Evolutionary conservation across 2,113 vertebrate genomes (phyloP).

Genomic region (Rhinoptilus africanus): DNA sequence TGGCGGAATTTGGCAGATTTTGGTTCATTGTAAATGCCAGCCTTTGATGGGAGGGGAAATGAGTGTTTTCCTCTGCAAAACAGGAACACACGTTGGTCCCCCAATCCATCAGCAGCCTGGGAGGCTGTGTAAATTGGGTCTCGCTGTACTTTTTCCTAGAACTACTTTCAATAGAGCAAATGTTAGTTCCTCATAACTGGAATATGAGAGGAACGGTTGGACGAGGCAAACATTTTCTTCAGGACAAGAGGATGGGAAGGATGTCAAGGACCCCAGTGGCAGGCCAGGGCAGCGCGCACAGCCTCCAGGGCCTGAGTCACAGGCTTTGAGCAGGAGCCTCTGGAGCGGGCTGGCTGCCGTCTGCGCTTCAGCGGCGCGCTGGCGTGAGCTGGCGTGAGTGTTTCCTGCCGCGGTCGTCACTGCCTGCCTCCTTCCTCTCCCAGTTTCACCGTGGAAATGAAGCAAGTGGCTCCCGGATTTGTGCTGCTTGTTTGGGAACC

Average conservation of each 20-base stretch:
- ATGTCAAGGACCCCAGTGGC: not conserved
- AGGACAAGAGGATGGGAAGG: not conserved
- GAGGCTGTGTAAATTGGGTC: not conserved
- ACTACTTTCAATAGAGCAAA: not conserved
- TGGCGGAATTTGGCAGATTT: constrained; percentile 29
- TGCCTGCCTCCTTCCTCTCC: not conserved
- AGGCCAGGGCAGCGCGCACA: not conserved
- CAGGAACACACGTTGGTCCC: not conserved
- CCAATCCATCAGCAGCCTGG: not conserved
- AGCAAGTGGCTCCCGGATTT: not conserved
- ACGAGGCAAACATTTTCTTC: not conserved
- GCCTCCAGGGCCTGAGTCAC: not conserved
- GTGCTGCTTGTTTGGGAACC: not conserved
- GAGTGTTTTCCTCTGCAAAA: constrained; percentile 34
- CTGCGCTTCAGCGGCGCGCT: not conserved
- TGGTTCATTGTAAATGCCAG: constrained; percentile 19
- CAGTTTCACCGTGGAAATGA: not conserved
- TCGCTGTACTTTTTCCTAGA: not conserved
- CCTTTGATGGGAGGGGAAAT: constrained; percentile 32
- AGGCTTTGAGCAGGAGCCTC: not conserved
- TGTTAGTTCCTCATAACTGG: not conserved
- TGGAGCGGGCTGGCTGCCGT: not conserved
- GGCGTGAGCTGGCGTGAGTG: not conserved
- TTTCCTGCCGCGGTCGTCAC: not conserved
- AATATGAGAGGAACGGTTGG: not conserved